A percentile compares a stretch with the other conserved stretches of the same genome.
Evolutionary conservation across 2,113 vertebrate species (phyloP).

Genomic region (Varanus salvator): DNA sequence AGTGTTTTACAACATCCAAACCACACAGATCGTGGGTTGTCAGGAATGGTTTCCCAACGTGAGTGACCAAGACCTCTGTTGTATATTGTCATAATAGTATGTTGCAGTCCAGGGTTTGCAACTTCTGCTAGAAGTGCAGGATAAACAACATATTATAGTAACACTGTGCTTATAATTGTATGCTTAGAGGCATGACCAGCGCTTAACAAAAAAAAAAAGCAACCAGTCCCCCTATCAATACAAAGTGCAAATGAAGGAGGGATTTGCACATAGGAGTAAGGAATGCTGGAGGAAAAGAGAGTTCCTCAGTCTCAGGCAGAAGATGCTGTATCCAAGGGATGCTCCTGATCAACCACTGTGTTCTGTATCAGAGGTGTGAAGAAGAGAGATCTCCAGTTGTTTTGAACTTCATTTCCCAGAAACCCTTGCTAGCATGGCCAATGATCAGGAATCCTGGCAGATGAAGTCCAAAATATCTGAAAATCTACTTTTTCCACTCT

Average conservation of each 20-base stretch:
- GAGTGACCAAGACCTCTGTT: no score
- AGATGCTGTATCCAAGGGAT: no score
- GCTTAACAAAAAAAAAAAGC: background rate
- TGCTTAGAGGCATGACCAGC: background rate
- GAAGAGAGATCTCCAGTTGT: no score
- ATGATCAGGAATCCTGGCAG: background rate
- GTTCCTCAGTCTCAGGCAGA: no score
- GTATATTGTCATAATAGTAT: no score
- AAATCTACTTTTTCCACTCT: background rate
- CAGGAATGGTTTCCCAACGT: no score
- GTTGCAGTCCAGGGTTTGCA: background rate
- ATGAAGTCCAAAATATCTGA: background rate
- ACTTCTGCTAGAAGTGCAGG: no score
- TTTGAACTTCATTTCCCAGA: no score
- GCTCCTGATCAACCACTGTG: background rate
- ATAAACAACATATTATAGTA: background rate
- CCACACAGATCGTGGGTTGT: no score
- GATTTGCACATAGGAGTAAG: background rate
- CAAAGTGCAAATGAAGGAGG: background rate
- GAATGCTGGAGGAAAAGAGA: background rate
- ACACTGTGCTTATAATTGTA: background rate
- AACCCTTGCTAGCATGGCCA: background rate
- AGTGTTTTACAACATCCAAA: no score
- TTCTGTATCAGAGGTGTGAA: background rate
- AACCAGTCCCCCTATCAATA: background rate